phyloP scores from a whole-genome alignment of 2,888 invertebrate species.

The Leptura quadrifasciata region DNA sequence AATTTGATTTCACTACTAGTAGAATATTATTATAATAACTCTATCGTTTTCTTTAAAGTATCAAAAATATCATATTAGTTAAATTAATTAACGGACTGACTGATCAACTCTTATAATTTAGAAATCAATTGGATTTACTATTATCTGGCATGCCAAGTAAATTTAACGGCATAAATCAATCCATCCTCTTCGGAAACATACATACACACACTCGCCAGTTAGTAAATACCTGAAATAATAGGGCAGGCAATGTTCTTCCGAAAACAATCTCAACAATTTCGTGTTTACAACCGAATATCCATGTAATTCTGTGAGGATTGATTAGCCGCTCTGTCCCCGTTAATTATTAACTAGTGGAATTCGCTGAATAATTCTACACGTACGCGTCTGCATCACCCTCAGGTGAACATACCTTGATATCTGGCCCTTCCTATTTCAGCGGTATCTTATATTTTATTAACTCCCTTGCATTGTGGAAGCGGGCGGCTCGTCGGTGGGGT shows the following conservation, averaged over 20 bases:
- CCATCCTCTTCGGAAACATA: background rate
- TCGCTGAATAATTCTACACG: conserved; percentile 40
- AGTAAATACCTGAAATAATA: conserved; percentile 49
- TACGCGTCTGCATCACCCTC: conserved; percentile 40
- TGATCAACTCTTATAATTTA: background rate
- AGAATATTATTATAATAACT: too few relatives aligned
- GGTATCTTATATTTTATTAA: conserved; percentile 39
- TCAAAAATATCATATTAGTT: background rate
- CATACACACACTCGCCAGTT: conserved; percentile 27
- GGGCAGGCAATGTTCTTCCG: conserved; percentile 31
- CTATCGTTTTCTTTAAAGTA: too few relatives aligned
- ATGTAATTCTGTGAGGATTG: conserved; percentile 45
- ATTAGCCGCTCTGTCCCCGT: conserved; percentile 23
- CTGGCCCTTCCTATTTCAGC: conserved; percentile 36
- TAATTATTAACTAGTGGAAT: conserved; percentile 38
- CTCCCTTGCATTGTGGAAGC: conserved; percentile 20
- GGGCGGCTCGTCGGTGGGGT: background rate
- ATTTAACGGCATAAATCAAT: conserved; percentile 3
- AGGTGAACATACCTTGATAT: conserved; percentile 39
- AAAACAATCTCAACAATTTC: conserved; percentile 51
- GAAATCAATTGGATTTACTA: background rate
- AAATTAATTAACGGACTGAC: background rate
- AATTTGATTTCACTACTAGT: too few relatives aligned
- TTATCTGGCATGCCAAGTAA: background rate
- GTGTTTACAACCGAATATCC: conserved; percentile 42